Evolutionary conservation across 1,140 invertebrate genomes (phyloP), one percentile per base, ranked within the genome.

Genomic region (Megalonaias nervosa): DNA sequence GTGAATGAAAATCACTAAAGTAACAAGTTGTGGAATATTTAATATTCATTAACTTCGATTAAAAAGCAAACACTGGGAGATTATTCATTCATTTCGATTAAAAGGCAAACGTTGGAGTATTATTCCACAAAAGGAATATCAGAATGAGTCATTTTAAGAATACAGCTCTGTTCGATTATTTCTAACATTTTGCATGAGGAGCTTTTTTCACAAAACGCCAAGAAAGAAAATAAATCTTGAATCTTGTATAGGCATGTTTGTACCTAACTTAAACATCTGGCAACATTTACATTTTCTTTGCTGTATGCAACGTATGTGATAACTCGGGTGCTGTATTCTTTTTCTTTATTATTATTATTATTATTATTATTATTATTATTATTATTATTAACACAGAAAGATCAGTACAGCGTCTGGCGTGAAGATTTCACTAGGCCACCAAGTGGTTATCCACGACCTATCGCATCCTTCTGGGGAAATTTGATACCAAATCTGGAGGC

Each of bases 401-500:
- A 77, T 69, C 65, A 80, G 59, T 80, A 73, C 48, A 82, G 82
- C 64, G 26, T 77, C 16, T 84, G 80, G 80, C 55, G 75, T 15
- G 82, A 84, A 55, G 74, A 76, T 60, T 82, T 80, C 67, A 60
- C 21, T 0, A 21, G n/a, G 1, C 80, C 81, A 17, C 82, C 82
- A 14, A 17, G 71, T 23, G 82, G 82, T n/a, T 84, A 84, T 57
- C 82, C 82, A 0, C 61, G 73, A 64, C 16, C 68, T 19, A 80
- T 82, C 13, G 57, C 60, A 3, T 55, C 58, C 1, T 62, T 67
- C 21, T 84, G 81, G 78, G 62, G 64, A 9, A 81, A 76, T 16
- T 38, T 84, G 15, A 73, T 75, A 3, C 56, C 64, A 15, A 79
- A 84, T 55, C 65, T 84, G 9, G 82, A 84, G 64, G 82, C 80